Conservation (phyloP, 2,888 invertebrate genomes). For the Polietes domitor region DNA sequence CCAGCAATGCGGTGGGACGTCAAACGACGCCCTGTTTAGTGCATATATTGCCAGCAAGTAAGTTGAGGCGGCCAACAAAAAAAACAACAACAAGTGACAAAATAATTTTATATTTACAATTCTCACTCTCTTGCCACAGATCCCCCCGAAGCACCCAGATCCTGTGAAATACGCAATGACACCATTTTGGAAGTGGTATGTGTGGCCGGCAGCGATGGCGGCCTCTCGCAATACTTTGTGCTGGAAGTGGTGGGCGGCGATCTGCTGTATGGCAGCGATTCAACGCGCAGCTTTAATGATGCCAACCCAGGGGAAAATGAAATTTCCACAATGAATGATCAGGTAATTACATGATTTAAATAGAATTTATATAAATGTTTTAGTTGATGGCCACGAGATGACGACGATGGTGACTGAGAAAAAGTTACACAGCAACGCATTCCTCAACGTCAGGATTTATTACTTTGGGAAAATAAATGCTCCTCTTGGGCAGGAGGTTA, state of each 20-base stretch:
- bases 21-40: constrained; percentile 91
- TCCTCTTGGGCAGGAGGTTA: too few relatives aligned
- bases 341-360: constrained; percentile 79
- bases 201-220: constrained; percentile 90
- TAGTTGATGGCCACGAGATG: too few relatives aligned
- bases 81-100: background rate
- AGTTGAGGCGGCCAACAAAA: constrained; percentile 74
- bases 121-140: constrained; percentile 81
- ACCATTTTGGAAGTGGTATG: constrained; percentile 87
- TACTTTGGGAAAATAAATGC: too few relatives aligned
- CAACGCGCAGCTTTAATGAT: constrained; percentile 78
- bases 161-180: constrained; percentile 88
- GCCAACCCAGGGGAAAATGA: constrained; percentile 82
- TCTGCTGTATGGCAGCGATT: constrained; percentile 81
- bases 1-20: constrained; percentile 90
- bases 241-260: constrained; percentile 88
- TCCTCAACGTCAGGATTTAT: too few relatives aligned
- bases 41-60: constrained; percentile 91
- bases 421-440: too few relatives aligned
- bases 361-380: too few relatives aligned
- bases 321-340: constrained; percentile 85
- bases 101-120: background rate
- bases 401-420: too few relatives aligned
- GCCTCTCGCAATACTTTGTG: constrained; percentile 90
- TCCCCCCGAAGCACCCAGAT: constrained; percentile 88